Percentiles rank a stretch among this genome's conserved stretches.
phyloP scores from a whole-genome alignment of 2,113 vertebrate species.

The Tupaia tana region DNA sequence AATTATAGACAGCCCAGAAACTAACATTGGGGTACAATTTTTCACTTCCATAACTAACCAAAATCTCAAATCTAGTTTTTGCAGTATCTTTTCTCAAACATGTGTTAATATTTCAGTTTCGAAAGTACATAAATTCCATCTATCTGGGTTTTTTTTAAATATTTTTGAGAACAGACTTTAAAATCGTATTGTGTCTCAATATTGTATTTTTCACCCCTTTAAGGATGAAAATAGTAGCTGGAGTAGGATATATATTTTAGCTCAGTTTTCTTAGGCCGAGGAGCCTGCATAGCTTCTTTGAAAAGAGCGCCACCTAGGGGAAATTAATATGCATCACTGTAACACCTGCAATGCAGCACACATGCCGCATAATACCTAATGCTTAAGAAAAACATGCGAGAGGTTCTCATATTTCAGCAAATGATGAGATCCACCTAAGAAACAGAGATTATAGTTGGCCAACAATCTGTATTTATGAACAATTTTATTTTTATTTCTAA shows the following conservation, averaged over 20 bases:
- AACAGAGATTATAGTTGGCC: background rate
- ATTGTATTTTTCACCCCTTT: background rate
- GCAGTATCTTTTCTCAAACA: background rate
- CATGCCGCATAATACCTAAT: background rate
- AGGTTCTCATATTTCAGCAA: background rate
- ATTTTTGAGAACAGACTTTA: background rate
- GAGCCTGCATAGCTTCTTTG: background rate
- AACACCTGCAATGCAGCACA: conserved; percentile 60
- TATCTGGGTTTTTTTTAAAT: background rate
- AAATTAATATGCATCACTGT: background rate
- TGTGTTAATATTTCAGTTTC: background rate
- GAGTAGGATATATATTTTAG: background rate
- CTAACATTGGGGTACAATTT: background rate
- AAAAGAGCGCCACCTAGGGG: conserved; percentile 71
- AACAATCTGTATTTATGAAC: background rate
- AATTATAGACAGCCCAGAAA: background rate
- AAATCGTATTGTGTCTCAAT: background rate
- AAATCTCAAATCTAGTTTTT: background rate
- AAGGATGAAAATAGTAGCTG: background rate
- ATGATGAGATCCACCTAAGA: background rate
- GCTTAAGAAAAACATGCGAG: background rate
- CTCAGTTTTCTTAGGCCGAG: background rate
- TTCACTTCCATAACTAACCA: background rate
- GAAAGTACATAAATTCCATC: background rate
- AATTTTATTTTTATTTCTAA: conserved; percentile 10